Evolutionary conservation across 2,113 vertebrate species (phyloP).

Genomic region (Corapipo altera): DNA sequence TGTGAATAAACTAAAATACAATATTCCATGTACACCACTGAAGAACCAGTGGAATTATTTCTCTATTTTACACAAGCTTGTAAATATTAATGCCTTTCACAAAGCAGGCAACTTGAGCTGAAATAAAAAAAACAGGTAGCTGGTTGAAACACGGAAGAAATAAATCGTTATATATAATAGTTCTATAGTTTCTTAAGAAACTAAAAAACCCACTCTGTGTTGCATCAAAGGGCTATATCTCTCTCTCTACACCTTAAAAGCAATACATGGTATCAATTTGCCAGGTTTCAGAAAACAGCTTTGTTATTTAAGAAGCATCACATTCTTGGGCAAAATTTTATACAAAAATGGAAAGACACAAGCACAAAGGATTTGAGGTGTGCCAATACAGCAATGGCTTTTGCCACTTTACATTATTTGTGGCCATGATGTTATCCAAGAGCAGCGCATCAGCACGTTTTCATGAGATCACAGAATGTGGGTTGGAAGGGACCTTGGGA

Average conservation of each 20-base stretch:
- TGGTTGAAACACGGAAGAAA: neutral
- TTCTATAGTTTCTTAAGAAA: neutral
- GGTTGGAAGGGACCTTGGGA: neutral
- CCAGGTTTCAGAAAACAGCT: neutral
- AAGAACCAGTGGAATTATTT: neutral
- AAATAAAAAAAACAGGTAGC: neutral
- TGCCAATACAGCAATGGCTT: neutral
- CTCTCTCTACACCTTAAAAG: neutral
- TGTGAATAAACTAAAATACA: neutral
- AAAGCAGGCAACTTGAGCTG: neutral
- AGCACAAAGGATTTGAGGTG: neutral
- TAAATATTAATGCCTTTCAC: neutral
- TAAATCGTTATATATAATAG: neutral
- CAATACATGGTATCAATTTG: fast-evolving
- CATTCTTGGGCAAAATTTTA: neutral
- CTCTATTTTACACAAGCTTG: neutral
- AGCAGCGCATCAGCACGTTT: neutral
- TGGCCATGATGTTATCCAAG: neutral
- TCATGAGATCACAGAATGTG: neutral
- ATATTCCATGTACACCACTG: neutral
- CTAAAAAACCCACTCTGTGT: neutral
- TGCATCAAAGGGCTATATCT: neutral
- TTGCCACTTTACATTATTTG: neutral
- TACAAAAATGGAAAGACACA: neutral
- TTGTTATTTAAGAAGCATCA: neutral